Evolutionary conservation across 2,888 invertebrate genomes (phyloP).

Genomic region (Heliconius ethilla): DNA sequence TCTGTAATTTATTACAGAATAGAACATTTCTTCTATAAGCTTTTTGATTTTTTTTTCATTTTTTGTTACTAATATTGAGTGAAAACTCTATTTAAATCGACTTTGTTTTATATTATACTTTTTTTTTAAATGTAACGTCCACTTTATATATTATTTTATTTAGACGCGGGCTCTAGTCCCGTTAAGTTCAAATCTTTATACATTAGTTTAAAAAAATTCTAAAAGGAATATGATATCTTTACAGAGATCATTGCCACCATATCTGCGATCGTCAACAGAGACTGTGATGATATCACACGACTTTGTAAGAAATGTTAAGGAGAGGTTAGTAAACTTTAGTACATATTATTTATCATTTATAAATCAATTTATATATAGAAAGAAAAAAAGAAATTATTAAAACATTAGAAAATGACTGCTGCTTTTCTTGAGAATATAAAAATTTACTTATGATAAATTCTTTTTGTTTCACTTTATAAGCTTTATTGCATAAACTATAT

Average conservation of each 20-base stretch:
- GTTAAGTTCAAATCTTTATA: neutral
- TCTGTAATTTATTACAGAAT: too few relatives aligned
- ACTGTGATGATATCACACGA: conserved; percentile 71
- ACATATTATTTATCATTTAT: neutral
- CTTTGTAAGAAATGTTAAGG: conserved; percentile 57
- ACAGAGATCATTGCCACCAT: conserved; percentile 71
- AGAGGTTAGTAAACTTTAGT: conserved; percentile 56
- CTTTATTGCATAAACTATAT: too few relatives aligned
- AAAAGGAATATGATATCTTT: conserved; percentile 37
- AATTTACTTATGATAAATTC: neutral
- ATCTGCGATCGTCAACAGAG: conserved; percentile 70
- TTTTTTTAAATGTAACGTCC: too few relatives aligned
- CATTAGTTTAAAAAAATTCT: neutral
- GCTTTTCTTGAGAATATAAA: neutral
- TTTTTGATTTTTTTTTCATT: too few relatives aligned
- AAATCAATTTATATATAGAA: neutral
- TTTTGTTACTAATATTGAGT: too few relatives aligned
- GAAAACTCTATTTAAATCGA: too few relatives aligned
- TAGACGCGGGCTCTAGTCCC: too few relatives aligned
- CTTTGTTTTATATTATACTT: too few relatives aligned
- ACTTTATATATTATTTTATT: too few relatives aligned
- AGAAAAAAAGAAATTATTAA: neutral
- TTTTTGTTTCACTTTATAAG: neutral
- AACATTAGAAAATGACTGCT: conserved; percentile 1
- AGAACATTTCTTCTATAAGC: too few relatives aligned